Evolutionary conservation across 2,888 invertebrate species (phyloP).

Genomic region (Leptinotarsa tumamoca): DNA sequence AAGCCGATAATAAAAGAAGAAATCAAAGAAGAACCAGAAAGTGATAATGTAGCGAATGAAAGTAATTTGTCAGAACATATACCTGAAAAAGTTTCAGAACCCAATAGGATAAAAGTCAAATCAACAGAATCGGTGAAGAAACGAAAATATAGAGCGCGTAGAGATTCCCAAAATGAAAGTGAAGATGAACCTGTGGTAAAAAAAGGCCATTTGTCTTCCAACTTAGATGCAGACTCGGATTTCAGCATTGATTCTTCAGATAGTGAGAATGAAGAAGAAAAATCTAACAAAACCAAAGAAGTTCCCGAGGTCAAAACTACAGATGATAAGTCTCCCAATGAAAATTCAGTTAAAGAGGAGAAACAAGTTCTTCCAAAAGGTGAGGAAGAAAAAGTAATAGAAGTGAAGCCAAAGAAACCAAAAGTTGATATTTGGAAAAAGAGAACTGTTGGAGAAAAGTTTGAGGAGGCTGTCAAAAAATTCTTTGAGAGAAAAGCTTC

Average conservation of each 20-base stretch:
- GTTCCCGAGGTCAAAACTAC: conserved; percentile 43
- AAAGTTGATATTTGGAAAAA: conserved; percentile 86
- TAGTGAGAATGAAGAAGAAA: conserved; percentile 52
- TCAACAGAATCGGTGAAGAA: conserved; percentile 60
- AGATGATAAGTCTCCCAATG: conserved; percentile 41
- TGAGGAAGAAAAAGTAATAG: conserved; percentile 44
- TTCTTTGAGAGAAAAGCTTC: conserved; percentile 80
- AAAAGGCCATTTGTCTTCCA: conserved; percentile 69
- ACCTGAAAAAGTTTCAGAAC: conserved; percentile 31
- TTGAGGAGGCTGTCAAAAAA: conserved; percentile 80
- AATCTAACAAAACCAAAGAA: conserved; percentile 42
- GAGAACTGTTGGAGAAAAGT: conserved; percentile 82
- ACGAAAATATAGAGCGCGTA: conserved; percentile 74
- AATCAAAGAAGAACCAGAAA: conserved; percentile 44
- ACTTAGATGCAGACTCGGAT: conserved; percentile 80
- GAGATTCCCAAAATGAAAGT: conserved; percentile 65
- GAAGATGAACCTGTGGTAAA: conserved; percentile 62
- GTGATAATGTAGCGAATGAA: conserved; percentile 35
- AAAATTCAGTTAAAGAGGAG: conserved; percentile 35
- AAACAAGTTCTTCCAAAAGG: conserved; percentile 44
- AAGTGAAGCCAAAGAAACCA: conserved; percentile 57
- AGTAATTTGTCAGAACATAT: not conserved
- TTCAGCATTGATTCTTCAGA: conserved; percentile 76
- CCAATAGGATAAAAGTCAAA: conserved; percentile 41
- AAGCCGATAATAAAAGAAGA: conserved; percentile 36